Conservation (phyloP, 2,113 vertebrate species). For the Argyrosomus japonicus region DNA sequence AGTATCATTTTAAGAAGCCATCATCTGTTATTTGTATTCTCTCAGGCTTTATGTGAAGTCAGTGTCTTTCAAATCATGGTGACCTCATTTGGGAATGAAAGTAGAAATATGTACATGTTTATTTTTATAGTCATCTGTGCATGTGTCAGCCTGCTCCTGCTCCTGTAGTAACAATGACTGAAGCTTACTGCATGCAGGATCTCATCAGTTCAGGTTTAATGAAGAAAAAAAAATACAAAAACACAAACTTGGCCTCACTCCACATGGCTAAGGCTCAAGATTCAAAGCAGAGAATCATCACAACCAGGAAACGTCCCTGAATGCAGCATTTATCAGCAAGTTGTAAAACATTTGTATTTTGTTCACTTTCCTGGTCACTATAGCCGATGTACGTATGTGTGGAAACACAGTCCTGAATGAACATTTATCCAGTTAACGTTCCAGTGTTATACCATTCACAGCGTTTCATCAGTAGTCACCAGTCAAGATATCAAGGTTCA, state of each 20-base stretch:
- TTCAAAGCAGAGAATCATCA: not conserved
- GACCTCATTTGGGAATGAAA: constrained; percentile 33
- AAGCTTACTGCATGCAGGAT: not conserved
- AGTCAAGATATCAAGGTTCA: too few species aligned
- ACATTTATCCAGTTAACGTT: too few species aligned
- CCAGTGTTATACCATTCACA: not conserved
- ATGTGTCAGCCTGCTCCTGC: constrained; percentile 18
- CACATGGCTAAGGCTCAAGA: not conserved
- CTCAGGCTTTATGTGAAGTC: constrained; percentile 1
- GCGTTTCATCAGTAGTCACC: too few species aligned
- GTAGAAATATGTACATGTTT: not conserved
- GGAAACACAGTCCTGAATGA: not conserved
- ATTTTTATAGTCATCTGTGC: not conserved
- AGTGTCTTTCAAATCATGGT: not conserved
- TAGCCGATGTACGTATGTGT: not conserved
- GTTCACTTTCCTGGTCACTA: not conserved
- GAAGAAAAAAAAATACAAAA: too few species aligned
- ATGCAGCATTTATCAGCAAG: not conserved
- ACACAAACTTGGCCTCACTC: not conserved
- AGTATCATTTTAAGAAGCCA: not conserved
- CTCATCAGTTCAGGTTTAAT: not conserved
- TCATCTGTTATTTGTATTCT: constrained; percentile 14
- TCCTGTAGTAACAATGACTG: not conserved
- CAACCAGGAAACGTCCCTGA: not conserved
- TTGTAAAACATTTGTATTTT: too few species aligned